Conservation (phyloP, 2,113 vertebrate species). For the Recurvirostra avosetta region DNA sequence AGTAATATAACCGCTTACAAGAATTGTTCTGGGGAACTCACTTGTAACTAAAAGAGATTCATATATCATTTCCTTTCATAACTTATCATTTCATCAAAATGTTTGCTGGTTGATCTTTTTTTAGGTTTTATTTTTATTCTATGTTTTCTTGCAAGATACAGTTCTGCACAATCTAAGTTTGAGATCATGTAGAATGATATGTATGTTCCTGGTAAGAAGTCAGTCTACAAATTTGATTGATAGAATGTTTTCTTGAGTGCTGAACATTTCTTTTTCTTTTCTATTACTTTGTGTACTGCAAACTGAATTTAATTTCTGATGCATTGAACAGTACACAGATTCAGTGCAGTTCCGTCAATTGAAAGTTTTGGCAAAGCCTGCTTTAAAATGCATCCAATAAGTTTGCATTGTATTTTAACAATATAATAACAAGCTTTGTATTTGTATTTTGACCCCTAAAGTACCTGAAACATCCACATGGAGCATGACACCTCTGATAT, state of each 20-base stretch:
- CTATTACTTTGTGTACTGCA: neutral
- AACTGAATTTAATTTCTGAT: neutral
- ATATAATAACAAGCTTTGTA: neutral
- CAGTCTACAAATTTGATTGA: neutral
- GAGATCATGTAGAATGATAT: neutral
- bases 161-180: neutral
- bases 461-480: neutral
- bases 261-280: neutral
- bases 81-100: neutral
- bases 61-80: neutral
- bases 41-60: neutral
- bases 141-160: neutral
- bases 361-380: neutral
- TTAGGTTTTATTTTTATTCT: neutral
- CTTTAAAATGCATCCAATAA: neutral
- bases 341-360: neutral
- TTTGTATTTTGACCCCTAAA: neutral
- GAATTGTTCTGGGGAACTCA: neutral
- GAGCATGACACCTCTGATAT: neutral
- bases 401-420: neutral
- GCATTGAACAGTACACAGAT: neutral
- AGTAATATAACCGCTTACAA: neutral
- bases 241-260: neutral
- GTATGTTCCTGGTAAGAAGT: neutral
- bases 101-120: neutral